These are phyloP conservation scores for Nipponacmea schrenckii DNA, from an alignment of 2,888 invertebrate species.

Conservation along the genomic window DNA sequence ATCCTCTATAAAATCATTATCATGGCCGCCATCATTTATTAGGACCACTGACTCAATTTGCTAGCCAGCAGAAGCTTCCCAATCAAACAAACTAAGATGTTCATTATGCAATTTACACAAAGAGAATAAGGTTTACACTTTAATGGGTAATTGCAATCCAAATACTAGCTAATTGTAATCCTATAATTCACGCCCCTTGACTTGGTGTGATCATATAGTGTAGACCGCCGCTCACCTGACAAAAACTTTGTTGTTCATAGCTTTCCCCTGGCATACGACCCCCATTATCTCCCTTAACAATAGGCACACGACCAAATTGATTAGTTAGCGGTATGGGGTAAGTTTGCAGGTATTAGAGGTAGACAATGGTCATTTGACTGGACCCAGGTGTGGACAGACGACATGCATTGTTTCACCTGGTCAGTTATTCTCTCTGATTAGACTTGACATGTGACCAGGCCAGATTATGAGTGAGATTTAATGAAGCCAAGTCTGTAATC, in stretches of 20 bases:
- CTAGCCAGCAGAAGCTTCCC: too few species aligned
- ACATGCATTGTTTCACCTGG: constrained; percentile 3
- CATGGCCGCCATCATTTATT: neutral
- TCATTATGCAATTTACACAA: constrained; percentile 5
- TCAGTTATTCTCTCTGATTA: neutral
- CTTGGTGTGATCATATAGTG: neutral
- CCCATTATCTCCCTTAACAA: neutral
- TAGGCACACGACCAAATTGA: neutral
- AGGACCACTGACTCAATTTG: too few species aligned
- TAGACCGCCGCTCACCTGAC: neutral
- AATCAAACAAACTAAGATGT: neutral
- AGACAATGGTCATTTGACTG: neutral
- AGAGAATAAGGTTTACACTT: neutral
- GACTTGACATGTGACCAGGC: neutral
- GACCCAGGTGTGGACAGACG: constrained; percentile 4
- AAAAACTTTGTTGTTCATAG: neutral
- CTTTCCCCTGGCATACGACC: neutral
- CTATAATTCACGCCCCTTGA: neutral
- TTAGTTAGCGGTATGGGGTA: neutral
- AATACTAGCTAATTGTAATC: constrained; percentile 3
- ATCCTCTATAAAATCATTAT: neutral
- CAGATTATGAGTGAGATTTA: neutral
- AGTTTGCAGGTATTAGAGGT: neutral
- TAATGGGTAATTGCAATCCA: constrained; percentile 1
- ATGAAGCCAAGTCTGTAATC: too few species aligned